These are phyloP conservation scores for Menidia beryllina DNA, from an alignment of 2,113 vertebrate genomes.

Conservation along the genomic window DNA sequence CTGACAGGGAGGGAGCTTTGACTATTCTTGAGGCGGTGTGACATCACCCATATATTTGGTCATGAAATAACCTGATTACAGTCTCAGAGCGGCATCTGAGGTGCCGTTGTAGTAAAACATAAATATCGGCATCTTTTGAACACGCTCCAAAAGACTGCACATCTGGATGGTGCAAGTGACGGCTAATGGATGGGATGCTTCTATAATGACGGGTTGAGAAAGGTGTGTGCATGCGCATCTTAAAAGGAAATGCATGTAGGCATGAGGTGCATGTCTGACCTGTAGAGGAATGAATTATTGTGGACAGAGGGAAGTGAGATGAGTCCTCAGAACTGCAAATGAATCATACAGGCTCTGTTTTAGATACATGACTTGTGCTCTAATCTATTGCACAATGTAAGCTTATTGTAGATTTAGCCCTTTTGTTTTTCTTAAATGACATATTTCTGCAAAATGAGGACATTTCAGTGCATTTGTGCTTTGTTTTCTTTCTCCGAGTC, in stretches of 20 bases:
- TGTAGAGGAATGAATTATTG: not conserved
- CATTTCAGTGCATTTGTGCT: no score
- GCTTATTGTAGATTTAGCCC: no score
- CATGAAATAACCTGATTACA: conserved; percentile 5
- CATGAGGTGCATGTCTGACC: conserved; percentile 38
- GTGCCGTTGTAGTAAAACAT: not conserved
- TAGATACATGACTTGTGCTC: no score
- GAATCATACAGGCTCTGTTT: no score
- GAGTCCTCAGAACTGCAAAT: not conserved
- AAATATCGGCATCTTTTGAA: conserved; percentile 2
- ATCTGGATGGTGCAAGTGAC: conserved; percentile 42
- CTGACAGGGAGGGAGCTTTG: conserved; percentile 13
- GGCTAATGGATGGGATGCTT: conserved; percentile 35
- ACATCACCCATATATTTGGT: conserved; percentile 7
- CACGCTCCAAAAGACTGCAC: conserved; percentile 15
- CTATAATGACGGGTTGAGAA: conserved; percentile 46
- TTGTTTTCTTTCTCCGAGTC: not conserved
- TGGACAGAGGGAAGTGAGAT: not conserved
- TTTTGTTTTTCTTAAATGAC: no score
- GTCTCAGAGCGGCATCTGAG: not conserved
- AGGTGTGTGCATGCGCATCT: not conserved
- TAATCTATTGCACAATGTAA: no score
- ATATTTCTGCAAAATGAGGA: no score
- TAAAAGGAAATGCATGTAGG: not conserved
- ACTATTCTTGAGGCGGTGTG: conserved; percentile 30